Base-by-base conservation (phyloP, 2,888 invertebrate genomes). In the Dendrolimus pini region DNA sequence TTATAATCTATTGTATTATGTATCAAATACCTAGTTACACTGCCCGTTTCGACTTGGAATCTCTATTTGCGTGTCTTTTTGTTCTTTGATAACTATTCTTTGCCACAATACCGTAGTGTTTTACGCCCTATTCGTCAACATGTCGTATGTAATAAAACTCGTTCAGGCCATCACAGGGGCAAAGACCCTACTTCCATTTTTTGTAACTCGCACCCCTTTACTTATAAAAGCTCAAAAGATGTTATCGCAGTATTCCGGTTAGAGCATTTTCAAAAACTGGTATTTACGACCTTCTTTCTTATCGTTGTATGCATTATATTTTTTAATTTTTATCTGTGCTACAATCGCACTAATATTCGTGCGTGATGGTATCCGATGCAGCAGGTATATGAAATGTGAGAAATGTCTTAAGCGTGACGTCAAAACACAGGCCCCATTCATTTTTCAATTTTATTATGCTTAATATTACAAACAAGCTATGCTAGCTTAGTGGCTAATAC, bases 71-170 rank as follows among this genome's bases (percentile, higher is more conserved):
- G 30, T 30, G 30, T 3, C 30, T 30, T 3, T 30, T 30, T 30
- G 30, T 57, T 65, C 66, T 70, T 58, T 66, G 61, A 59, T 58
- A 66, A 64, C 14, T 72, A 72, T 56, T 80, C 79, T 80, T 69
- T 80, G 79, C 62, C 58, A 63, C 56, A 62, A 71, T 68, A 65
- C 69, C 58, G 66, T 71, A 68, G 69, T 70, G 68, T 76, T 81
- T 74, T 73, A 77, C 74, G 69, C 74, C 70, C 77, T 77, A 82
- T 84, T 80, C 82, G 82, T 86, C 84, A 85, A 79, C 80, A 75
- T 81, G 80, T 80, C 78, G 75, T 82, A 75, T 69, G 76, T 77
- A 82, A 85, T 85, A 87, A 83, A 88, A 85, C 81, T 80, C 76
- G 75, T 77, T 78, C 73, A 69, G 75, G 74, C 72, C 80, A 77